phyloP scores from a whole-genome alignment of 2,888 invertebrate genomes.

The Steinernema hermaphroditum region DNA sequence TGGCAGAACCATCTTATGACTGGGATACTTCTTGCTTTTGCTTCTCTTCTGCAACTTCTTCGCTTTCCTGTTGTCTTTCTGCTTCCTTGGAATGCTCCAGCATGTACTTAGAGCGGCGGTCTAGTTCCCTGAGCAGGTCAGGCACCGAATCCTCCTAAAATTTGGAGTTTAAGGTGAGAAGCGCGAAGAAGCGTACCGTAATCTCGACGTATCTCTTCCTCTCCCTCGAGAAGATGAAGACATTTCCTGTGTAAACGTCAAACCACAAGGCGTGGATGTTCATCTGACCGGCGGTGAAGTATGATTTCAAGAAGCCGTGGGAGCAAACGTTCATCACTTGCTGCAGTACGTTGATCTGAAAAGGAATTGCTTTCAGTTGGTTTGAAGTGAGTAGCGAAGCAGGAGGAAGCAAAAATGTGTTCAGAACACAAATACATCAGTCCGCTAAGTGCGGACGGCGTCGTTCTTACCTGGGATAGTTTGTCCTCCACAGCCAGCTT shows the following conservation, averaged over 20 bases:
- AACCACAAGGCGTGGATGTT: slow-evolving; percentile 81
- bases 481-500: slow-evolving; percentile 86
- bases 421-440: too few relatives aligned
- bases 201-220: slow-evolving; percentile 83
- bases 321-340: slow-evolving; percentile 56
- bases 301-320: slow-evolving; percentile 49
- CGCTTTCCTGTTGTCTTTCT: too few relatives aligned
- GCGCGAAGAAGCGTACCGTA: too few relatives aligned
- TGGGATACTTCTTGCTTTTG: background rate
- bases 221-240: slow-evolving; percentile 86
- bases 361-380: background rate
- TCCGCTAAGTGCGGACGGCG: too few relatives aligned
- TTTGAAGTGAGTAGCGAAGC: background rate
- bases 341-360: slow-evolving; percentile 58
- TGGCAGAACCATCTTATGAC: background rate
- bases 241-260: slow-evolving; percentile 92
- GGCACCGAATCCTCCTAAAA: slow-evolving; percentile 46
- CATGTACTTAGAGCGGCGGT: slow-evolving; percentile 35
- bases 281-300: slow-evolving; percentile 37
- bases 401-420: too few relatives aligned
- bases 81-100: background rate
- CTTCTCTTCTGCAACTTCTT: too few relatives aligned
- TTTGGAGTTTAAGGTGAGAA: too few relatives aligned
- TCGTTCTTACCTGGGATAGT: slow-evolving; percentile 84
- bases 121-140: slow-evolving; percentile 42